These are phyloP conservation scores for Doryteuthis pealeii DNA, from an alignment of 1,140 invertebrate species.

Conservation along the genomic window DNA sequence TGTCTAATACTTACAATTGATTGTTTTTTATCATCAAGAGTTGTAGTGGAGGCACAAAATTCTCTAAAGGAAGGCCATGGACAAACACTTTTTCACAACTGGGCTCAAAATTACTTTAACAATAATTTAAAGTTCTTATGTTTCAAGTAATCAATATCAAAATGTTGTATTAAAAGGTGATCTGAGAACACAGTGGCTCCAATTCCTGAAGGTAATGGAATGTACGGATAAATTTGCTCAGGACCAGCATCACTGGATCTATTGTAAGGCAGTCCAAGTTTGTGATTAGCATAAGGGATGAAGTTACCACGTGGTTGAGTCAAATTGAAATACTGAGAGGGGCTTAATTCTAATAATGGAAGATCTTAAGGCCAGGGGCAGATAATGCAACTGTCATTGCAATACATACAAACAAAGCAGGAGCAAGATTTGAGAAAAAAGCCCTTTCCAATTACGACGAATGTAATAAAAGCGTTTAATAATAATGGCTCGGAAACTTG, in stretches of 20 bases:
- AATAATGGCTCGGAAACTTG: constrained; percentile 61
- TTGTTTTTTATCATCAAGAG: neutral
- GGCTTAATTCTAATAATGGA: constrained; percentile 59
- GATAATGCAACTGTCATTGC: constrained; percentile 62
- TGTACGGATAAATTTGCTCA: constrained; percentile 48
- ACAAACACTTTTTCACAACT: constrained; percentile 56
- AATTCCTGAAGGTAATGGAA: constrained; percentile 58
- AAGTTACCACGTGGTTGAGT: constrained; percentile 60
- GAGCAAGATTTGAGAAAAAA: constrained; percentile 66
- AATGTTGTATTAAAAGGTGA: constrained; percentile 46
- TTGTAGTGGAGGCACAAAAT: constrained; percentile 51
- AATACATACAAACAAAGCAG: constrained; percentile 65
- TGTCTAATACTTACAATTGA: too few relatives aligned
- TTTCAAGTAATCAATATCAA: constrained; percentile 41
- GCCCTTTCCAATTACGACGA: constrained; percentile 63
- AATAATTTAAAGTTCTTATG: constrained; percentile 43
- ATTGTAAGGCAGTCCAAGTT: constrained; percentile 23
- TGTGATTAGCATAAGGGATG: constrained; percentile 56
- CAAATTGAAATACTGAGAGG: constrained; percentile 63
- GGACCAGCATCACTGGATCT: constrained; percentile 50
- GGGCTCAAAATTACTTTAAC: constrained; percentile 49
- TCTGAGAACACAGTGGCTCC: constrained; percentile 60
- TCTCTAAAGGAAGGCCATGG: constrained; percentile 48
- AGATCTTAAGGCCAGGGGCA: constrained; percentile 59
- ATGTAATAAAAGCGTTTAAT: constrained; percentile 64